These are phyloP conservation scores for Vidua macroura DNA, from an alignment of 2,113 vertebrate species.

Conservation along the genomic window DNA sequence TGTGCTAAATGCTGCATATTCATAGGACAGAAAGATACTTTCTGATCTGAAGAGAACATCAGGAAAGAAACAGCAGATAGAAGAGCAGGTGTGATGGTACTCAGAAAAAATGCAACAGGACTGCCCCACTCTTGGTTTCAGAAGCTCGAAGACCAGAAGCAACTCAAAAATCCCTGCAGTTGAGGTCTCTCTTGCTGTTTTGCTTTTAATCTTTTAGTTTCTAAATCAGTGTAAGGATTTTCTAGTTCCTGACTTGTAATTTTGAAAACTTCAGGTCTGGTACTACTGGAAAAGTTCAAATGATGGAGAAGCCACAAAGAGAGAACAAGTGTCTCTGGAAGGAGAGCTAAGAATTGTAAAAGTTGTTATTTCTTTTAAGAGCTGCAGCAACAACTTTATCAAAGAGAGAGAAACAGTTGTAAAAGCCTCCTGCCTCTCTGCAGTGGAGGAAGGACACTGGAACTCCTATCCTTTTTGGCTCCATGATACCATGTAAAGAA, in stretches of 20 bases:
- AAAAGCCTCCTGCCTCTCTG: background rate
- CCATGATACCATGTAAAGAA: background rate
- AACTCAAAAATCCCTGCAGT: background rate
- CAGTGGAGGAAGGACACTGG: background rate
- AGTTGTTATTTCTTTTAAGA: background rate
- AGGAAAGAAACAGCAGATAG: background rate
- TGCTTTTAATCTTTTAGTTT: conserved; percentile 21
- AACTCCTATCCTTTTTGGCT: background rate
- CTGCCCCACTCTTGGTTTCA: background rate
- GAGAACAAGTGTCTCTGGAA: background rate
- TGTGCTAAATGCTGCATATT: background rate
- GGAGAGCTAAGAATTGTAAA: background rate
- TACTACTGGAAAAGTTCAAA: background rate
- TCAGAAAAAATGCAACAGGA: rapidly evolving
- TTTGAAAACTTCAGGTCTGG: background rate
- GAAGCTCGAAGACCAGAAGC: background rate
- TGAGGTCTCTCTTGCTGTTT: background rate
- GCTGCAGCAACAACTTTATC: background rate
- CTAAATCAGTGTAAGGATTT: conserved; percentile 20
- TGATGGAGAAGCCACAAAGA: background rate
- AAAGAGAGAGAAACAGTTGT: background rate
- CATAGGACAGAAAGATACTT: background rate
- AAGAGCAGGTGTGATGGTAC: background rate
- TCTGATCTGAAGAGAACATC: background rate
- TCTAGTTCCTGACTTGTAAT: background rate